Conservation (phyloP, 2,888 invertebrate species). For the Ctena decussata region DNA sequence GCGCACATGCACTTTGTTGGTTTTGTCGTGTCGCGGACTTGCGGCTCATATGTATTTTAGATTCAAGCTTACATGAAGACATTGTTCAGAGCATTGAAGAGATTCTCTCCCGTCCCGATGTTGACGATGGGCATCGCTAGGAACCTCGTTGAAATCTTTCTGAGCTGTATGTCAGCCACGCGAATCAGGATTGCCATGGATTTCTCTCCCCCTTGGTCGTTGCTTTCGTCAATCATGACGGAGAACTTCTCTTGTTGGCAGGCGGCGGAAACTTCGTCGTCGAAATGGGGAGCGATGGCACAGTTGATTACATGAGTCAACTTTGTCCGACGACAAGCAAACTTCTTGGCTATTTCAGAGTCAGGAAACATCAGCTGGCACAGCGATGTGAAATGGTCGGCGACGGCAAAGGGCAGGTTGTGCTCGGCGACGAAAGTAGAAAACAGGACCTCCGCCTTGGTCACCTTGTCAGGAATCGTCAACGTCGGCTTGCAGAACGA, state of each 20-base stretch:
- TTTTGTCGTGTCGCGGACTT: too few relatives aligned
- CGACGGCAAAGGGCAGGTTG: slow-evolving; percentile 53
- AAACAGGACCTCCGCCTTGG: slow-evolving; percentile 56
- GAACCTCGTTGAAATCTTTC: slow-evolving; percentile 30
- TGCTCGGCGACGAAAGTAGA: slow-evolving; percentile 55
- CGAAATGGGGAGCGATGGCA: slow-evolving; percentile 39
- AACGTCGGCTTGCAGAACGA: background rate
- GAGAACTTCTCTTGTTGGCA: slow-evolving; percentile 33
- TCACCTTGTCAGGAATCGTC: background rate
- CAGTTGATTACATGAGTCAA: slow-evolving; percentile 44
- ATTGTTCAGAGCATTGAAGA: slow-evolving; percentile 41
- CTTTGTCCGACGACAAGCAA: slow-evolving; percentile 53
- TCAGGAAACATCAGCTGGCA: slow-evolving; percentile 64
- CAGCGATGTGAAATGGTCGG: slow-evolving; percentile 55
- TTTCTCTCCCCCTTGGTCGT: slow-evolving; percentile 49
- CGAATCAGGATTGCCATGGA: slow-evolving; percentile 46
- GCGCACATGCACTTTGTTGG: too few relatives aligned
- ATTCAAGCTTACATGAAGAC: slow-evolving; percentile 51
- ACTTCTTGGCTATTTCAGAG: slow-evolving; percentile 59
- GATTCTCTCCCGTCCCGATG: slow-evolving; percentile 27
- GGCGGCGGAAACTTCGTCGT: too few relatives aligned
- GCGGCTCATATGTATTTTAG: too few relatives aligned
- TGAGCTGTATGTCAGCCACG: slow-evolving; percentile 5
- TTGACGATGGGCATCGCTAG: slow-evolving; percentile 50
- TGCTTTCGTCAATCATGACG: slow-evolving; percentile 45